phyloP scores from a whole-genome alignment of 2,888 invertebrate genomes.

The Pimpla rufipes region DNA sequence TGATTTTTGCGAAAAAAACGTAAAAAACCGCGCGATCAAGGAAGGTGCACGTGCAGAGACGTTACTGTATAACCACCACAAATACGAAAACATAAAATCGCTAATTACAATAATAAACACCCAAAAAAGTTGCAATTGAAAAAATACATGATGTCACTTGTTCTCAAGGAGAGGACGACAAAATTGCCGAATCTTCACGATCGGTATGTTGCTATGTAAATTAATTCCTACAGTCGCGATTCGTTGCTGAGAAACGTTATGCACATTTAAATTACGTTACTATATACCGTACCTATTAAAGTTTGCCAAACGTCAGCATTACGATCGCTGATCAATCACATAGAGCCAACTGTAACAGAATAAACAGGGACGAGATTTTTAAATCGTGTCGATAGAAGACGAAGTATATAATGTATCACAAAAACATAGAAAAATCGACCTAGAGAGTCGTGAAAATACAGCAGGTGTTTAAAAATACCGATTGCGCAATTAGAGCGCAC shows the following conservation, averaged over 20 bases:
- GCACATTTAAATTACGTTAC: slow-evolving; percentile 17
- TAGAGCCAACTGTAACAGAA: slow-evolving; percentile 64
- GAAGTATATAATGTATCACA: not conserved
- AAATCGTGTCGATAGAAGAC: not conserved
- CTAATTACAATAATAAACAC: not conserved
- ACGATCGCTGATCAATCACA: slow-evolving; percentile 28
- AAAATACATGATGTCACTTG: not conserved
- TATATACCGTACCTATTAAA: slow-evolving; percentile 56
- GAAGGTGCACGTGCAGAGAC: too few species aligned
- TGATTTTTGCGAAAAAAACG: too few species aligned
- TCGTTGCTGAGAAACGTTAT: not conserved
- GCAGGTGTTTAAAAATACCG: slow-evolving; percentile 32
- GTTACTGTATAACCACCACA: not conserved
- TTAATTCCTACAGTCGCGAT: not conserved
- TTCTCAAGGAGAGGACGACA: not conserved
- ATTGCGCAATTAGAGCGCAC: slow-evolving; percentile 23
- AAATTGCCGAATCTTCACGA: not conserved
- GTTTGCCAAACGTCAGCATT: slow-evolving; percentile 54
- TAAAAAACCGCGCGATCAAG: too few species aligned
- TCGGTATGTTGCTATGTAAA: not conserved
- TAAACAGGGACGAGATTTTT: slow-evolving; percentile 51
- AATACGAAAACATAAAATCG: not conserved
- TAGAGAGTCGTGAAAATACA: slow-evolving; percentile 22
- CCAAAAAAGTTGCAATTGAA: not conserved
- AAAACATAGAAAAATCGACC: not conserved